phyloP scores from a whole-genome alignment of 53 echinoderm and acorn worm species.

The Astropecten irregularis region DNA sequence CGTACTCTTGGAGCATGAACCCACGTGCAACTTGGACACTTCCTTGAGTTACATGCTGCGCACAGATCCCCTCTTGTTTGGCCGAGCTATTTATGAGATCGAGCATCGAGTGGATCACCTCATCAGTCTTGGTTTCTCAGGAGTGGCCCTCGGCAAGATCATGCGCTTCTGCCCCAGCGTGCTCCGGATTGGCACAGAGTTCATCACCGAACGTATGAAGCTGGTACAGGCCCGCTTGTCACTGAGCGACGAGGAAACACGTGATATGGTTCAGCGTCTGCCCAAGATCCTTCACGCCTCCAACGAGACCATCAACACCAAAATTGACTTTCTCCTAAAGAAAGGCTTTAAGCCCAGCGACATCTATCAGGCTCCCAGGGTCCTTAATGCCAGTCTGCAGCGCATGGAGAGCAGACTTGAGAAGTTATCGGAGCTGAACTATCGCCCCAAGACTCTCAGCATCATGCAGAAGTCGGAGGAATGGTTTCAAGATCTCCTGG shows the following conservation, averaged over 20 bases:
- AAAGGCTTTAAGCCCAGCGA: slow-evolving; percentile 16
- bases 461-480: slow-evolving; percentile 31
- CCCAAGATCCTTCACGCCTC: slow-evolving; percentile 56
- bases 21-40: slow-evolving; percentile 31
- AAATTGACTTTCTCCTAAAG: slow-evolving; percentile 33
- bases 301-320: slow-evolving; percentile 46
- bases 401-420: slow-evolving; percentile 36
- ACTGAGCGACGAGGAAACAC: slow-evolving; percentile 42
- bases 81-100: slow-evolving; percentile 60
- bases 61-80: slow-evolving; percentile 65
- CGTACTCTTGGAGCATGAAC: slow-evolving; percentile 66
- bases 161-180: slow-evolving; percentile 80
- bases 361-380: slow-evolving; percentile 23
- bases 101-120: slow-evolving; percentile 63
- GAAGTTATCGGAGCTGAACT: slow-evolving; percentile 24
- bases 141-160: slow-evolving; percentile 63
- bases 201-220: slow-evolving; percentile 59
- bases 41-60: slow-evolving; percentile 73
- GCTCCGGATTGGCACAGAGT: slow-evolving; percentile 70
- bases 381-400: slow-evolving; percentile 31
- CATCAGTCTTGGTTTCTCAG: slow-evolving; percentile 57
- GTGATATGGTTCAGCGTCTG: slow-evolving; percentile 18
- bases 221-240: slow-evolving; percentile 50
- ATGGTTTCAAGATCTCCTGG: background rate
- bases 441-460: background rate